Conservation (phyloP, 2,888 invertebrate genomes). For the Pristionchus entomophagus region DNA sequence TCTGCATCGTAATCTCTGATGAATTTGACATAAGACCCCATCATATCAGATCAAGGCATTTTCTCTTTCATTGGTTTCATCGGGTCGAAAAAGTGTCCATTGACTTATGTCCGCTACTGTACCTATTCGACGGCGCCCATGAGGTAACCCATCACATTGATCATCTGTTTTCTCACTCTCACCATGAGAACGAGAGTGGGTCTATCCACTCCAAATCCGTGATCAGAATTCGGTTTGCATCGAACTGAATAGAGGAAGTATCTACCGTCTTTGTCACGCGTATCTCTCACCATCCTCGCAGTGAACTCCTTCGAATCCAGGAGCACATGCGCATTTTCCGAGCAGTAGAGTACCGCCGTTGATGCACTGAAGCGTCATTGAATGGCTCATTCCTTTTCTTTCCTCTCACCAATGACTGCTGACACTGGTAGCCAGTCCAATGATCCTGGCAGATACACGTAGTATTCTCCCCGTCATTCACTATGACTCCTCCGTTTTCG, state of each 20-base stretch:
- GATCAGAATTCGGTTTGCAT: background rate
- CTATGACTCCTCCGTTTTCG: background rate
- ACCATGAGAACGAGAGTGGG: background rate
- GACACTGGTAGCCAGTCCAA: background rate
- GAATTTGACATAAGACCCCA: no score
- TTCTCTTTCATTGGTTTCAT: no score
- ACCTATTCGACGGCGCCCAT: background rate
- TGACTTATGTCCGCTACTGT: no score
- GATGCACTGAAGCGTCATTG: background rate
- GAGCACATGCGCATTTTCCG: background rate
- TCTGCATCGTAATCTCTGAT: no score
- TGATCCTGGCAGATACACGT: slow-evolving; percentile 36
- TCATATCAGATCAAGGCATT: no score
- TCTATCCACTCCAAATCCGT: background rate
- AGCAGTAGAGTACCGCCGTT: slow-evolving; percentile 6
- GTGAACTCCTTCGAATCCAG: background rate
- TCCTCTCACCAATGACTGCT: background rate
- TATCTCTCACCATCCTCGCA: slow-evolving; percentile 23
- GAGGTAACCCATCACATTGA: background rate
- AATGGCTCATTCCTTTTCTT: background rate
- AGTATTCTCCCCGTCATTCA: background rate
- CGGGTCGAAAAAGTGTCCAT: no score
- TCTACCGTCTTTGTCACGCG: no score
- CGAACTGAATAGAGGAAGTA: background rate
- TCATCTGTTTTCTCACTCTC: background rate